Evolutionary conservation across 1,140 invertebrate species (phyloP), one percentile per base, ranked within the genome.

Genomic region (Catajapyx aquilonaris): DNA sequence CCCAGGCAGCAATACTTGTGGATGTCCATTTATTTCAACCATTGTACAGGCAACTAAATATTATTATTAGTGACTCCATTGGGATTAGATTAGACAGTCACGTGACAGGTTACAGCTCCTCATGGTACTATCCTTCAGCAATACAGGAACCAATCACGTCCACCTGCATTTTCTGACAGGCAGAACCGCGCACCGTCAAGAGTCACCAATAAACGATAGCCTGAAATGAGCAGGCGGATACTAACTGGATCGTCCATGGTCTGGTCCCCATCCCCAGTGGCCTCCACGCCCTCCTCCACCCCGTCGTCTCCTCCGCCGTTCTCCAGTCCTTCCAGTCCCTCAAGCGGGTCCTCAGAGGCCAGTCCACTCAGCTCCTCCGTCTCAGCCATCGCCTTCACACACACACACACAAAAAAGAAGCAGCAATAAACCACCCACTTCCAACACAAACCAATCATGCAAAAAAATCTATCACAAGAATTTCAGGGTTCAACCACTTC

Each of bases 281-380:
- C 55, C 46, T 47, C 53, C 38, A 37, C 45, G 43, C 52, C 50
- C 13, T 50, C 43, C 51, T 57, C 31, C 55, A 44, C 40, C 53
- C 35, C 25, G 37, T 35, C 15, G 46, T 40, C 19, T 52, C 50
- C 32, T 31, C 31, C 38, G 56, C 55, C 35, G 48, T 50, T 34
- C 52, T 46, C 25, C 64, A 62, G 57, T 46, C 63, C 63, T 48
- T 67, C 65, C 45, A 65, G 56, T 50, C 60, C 58, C 56, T 66
- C 60, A 53, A 66, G 48, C 51, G 64, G 57, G 55, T 65, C 51
- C 39, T 56, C 53, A 49, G 56, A 45, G 55, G 61, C 59, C 57
- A 65, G 59, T 54, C 65, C 51, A n/a, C n/a, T n/a, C 34, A 59
- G 45, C 51, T 68, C 65, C 54, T 67, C 64, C 54, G 62, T 65